Base-by-base conservation (phyloP, 2,797 vertebrate species). In the Eremophila alpestris region DNA sequence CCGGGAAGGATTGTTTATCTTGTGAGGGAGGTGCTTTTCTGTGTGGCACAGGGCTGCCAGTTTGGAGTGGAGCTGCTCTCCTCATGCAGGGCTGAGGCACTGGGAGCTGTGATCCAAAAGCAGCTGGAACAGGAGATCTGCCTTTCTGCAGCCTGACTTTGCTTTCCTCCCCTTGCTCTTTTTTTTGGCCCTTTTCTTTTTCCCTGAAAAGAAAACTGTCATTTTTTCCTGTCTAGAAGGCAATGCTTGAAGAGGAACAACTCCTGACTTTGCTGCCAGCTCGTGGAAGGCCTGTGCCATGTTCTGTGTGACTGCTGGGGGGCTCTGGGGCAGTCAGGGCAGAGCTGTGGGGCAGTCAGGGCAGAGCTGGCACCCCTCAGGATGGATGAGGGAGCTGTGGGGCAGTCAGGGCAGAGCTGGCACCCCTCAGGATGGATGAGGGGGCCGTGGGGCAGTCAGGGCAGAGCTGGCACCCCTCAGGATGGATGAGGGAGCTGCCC, bases 1-100 rank as follows among this genome's bases (percentile, higher is more conserved):
- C 89, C 36, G 95, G 97, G 97, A 98, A 97, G 95, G 94, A 78
- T 63, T 98, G 98, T 98, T 98, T 98, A 97, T 98, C 97, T 98
- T 98, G 94, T 74, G 91, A 90, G 77, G 89, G 84, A 97, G 87
- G 83, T 6, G 51, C 93, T 96, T 97, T 97, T 97, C 38, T 97
- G 95, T 67, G 96, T 89, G 89, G 98, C 27, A 93, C 97, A 91
- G 63, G 95, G 94, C 96, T 97, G 97, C 97, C 98, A 97, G 40
- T 45, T 76, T 83, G 79, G 70, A 20, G 10, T 94, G 95, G 95
- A 97, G 93, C 86, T 96, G 96, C 91, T 93, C 94, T 97, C 92
- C 96, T 96, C 17, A 0, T 26, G 49, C 43, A n/a, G 38, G 49
- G 68, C 54, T 49, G 34, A 62, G 51, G 34, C 5, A 2, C 51